phyloP scores from a whole-genome alignment of 2,888 invertebrate species.

The Lithodes maja region DNA sequence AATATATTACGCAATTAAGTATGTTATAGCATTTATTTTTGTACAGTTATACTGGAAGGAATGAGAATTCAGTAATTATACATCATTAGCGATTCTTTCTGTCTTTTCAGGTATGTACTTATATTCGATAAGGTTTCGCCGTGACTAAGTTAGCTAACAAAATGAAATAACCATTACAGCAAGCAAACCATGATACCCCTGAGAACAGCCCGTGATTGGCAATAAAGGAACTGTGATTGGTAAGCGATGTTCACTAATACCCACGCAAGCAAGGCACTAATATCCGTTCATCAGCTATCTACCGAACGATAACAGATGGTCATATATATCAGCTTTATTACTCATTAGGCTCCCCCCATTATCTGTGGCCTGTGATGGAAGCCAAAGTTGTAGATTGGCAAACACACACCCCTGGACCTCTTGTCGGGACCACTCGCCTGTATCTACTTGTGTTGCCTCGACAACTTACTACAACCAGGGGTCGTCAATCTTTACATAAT shows the following conservation, averaged over 20 bases:
- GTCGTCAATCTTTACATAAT: too few relatives aligned
- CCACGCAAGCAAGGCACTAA: background rate
- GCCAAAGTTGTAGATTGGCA: background rate
- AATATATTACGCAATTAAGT: too few relatives aligned
- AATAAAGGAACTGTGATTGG: background rate
- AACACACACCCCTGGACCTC: background rate
- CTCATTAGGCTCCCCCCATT: conserved; percentile 15
- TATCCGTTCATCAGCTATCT: conserved; percentile 4
- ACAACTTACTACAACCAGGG: background rate
- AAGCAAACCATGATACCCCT: too few relatives aligned
- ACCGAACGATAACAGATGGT: conserved; percentile 5
- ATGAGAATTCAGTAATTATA: too few relatives aligned
- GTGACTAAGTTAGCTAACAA: too few relatives aligned
- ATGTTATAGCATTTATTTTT: too few relatives aligned
- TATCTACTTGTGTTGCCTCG: background rate
- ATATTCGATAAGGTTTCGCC: too few relatives aligned
- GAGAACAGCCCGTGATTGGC: background rate
- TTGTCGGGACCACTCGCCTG: conserved; percentile 3
- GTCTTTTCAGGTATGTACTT: too few relatives aligned
- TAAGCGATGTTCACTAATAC: background rate
- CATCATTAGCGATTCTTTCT: too few relatives aligned
- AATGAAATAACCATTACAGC: too few relatives aligned
- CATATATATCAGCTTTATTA: background rate
- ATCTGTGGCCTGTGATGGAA: background rate
- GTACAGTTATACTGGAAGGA: too few relatives aligned